Evolutionary conservation across 2,888 invertebrate genomes (phyloP).

Genomic region (Cordylochernes scorpioides): DNA sequence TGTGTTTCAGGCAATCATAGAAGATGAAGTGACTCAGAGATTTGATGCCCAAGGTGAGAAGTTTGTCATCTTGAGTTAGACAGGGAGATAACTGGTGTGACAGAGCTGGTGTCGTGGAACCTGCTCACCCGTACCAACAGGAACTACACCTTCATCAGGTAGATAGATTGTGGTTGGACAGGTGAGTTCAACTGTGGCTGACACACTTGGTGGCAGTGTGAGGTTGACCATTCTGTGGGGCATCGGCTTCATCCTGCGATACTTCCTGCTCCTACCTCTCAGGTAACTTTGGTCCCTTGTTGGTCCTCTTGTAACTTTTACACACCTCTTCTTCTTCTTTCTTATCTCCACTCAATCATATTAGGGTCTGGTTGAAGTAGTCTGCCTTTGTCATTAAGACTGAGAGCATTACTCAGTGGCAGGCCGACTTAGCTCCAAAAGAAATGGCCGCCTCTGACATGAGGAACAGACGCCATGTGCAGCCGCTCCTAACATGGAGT

Average conservation of each 20-base stretch:
- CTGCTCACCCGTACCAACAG: slow-evolving; percentile 75
- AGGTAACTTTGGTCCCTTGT: slow-evolving; percentile 2
- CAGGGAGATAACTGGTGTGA: too few relatives aligned
- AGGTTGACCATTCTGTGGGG: slow-evolving; percentile 75
- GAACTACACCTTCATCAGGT: slow-evolving; percentile 64
- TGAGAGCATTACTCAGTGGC: too few relatives aligned
- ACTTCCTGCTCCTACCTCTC: slow-evolving; percentile 50
- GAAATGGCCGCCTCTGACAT: too few relatives aligned
- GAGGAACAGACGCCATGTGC: too few relatives aligned
- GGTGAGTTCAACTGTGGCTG: neutral
- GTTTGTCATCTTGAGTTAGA: too few relatives aligned
- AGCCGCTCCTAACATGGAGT: too few relatives aligned
- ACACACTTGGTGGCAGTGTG: slow-evolving; percentile 8
- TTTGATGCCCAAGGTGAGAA: slow-evolving; percentile 77
- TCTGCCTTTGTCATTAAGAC: too few relatives aligned
- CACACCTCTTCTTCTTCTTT: neutral
- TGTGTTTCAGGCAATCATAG: slow-evolving; percentile 47
- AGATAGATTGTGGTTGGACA: neutral
- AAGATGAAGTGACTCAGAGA: slow-evolving; percentile 90
- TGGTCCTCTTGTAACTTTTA: neutral
- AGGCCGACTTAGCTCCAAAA: too few relatives aligned
- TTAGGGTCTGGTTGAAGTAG: too few relatives aligned
- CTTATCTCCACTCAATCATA: too few relatives aligned
- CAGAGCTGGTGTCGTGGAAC: slow-evolving; percentile 59
- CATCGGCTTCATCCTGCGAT: slow-evolving; percentile 70